These are phyloP conservation scores for Macropis europaea DNA, from an alignment of 2,888 invertebrate genomes.

Conservation along the genomic window DNA sequence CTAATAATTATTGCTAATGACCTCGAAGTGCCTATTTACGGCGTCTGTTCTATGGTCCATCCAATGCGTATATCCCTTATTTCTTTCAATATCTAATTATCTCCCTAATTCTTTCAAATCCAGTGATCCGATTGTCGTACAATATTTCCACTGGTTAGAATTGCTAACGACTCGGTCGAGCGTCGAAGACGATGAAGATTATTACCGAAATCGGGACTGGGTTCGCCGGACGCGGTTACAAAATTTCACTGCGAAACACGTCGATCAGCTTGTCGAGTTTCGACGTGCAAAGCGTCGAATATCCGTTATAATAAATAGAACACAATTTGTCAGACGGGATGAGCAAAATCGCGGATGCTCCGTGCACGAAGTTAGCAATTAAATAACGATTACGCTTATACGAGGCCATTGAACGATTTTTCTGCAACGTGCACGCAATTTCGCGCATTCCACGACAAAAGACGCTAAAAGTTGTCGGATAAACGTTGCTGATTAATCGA, in stretches of 20 bases:
- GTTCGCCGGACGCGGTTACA: not conserved
- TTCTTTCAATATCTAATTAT: no score
- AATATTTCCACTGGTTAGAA: no score
- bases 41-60: no score
- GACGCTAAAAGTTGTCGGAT: conserved; percentile 51
- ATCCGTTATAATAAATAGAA: conserved; percentile 16
- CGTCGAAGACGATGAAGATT: no score
- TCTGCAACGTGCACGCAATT: conserved; percentile 14
- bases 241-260: conserved; percentile 27
- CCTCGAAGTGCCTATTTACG: no score
- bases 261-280: conserved; percentile 38
- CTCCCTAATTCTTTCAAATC: conserved; percentile 6
- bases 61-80: no score
- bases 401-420: no score
- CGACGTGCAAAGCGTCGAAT: conserved; percentile 10
- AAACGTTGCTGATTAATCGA: conserved; percentile 56
- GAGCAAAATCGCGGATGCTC: conserved; percentile 43
- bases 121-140: conserved; percentile 15
- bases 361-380: conserved; percentile 43
- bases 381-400: conserved; percentile 46
- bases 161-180: no score
- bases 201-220: not conserved
- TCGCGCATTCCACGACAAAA: conserved; percentile 36
- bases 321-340: conserved; percentile 35
- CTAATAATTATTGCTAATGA: no score